phyloP scores from a whole-genome alignment of 2,113 vertebrate species.

The Urocolius indicus region DNA sequence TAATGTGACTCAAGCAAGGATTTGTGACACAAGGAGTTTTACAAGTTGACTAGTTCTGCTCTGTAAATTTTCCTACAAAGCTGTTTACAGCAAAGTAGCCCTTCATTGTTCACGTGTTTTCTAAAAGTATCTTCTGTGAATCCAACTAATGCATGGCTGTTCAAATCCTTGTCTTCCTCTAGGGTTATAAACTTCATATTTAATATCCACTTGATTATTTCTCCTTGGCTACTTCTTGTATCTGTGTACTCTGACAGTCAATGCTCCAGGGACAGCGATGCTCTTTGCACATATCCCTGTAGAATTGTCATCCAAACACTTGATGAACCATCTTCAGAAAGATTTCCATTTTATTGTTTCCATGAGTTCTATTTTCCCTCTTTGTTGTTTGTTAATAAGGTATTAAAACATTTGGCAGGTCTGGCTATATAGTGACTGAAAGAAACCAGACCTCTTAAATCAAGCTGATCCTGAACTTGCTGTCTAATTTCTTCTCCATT shows the following conservation, averaged over 20 bases:
- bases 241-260: not conserved
- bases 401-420: not conserved
- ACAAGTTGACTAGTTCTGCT: not conserved
- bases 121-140: not conserved
- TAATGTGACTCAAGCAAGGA: not conserved
- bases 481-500: not conserved
- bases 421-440: not conserved
- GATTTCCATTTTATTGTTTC: not conserved
- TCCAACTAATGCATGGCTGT: not conserved
- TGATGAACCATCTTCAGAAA: not conserved
- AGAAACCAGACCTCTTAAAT: not conserved
- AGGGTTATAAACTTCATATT: not conserved
- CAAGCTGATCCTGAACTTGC: not conserved
- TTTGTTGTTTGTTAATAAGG: not conserved
- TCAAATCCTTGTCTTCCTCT: slow-evolving; percentile 1
- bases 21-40: slow-evolving; percentile 18
- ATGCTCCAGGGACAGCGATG: not conserved
- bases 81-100: not conserved
- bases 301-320: not conserved
- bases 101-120: not conserved
- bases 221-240: not conserved
- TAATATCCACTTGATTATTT: not conserved
- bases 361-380: not conserved
- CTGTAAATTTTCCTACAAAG: not conserved
- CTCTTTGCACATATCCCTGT: not conserved